Evolutionary conservation across 2,888 invertebrate species (phyloP).

Genomic region (Epicampocera succincta): DNA sequence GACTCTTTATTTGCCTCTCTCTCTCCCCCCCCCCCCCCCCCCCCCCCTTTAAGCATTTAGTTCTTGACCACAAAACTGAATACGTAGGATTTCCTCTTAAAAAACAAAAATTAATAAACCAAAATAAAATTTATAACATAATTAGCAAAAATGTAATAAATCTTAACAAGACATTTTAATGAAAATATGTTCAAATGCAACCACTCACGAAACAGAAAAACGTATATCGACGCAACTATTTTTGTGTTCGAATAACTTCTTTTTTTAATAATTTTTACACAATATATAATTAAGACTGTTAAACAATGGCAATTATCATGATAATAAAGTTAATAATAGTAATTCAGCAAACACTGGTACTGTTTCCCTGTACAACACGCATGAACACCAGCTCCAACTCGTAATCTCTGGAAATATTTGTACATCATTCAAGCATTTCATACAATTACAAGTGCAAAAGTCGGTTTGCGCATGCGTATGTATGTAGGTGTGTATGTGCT

Average conservation of each 20-base stretch:
- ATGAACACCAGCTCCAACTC: slow-evolving; percentile 16
- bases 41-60: no score
- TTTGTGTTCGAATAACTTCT: slow-evolving; percentile 14
- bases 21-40: no score
- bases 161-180: slow-evolving; percentile 52
- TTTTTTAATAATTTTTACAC: slow-evolving; percentile 25
- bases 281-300: slow-evolving; percentile 62
- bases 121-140: slow-evolving; percentile 48
- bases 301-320: slow-evolving; percentile 69
- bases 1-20: no score
- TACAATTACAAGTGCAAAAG: slow-evolving; percentile 7
- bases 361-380: slow-evolving; percentile 44
- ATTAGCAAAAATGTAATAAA: slow-evolving; percentile 59
- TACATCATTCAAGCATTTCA: slow-evolving; percentile 43
- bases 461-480: background rate
- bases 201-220: slow-evolving; percentile 7
- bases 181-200: slow-evolving; percentile 34
- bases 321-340: slow-evolving; percentile 69
- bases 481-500: background rate
- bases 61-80: no score
- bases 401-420: slow-evolving; percentile 24
- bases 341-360: slow-evolving; percentile 50
- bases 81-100: background rate
- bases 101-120: background rate
- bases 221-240: slow-evolving; percentile 12